Base-by-base conservation (phyloP, 2,113 vertebrate genomes). In the Orientallactaga bullata region DNA sequence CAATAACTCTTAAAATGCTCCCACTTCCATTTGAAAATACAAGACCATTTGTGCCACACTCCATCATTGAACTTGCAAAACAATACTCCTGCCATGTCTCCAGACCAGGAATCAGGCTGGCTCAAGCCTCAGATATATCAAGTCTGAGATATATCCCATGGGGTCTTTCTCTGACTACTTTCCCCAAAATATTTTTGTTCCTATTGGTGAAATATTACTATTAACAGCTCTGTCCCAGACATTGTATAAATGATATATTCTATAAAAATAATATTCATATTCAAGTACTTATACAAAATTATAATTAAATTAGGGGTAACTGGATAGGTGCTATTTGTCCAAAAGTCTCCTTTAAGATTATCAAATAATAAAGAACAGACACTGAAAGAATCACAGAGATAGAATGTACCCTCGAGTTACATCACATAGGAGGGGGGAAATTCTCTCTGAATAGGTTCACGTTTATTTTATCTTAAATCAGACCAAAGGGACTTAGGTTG, bases 401-500 rank as follows among this genome's bases (percentile, higher is more conserved):
- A 91, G 80, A 83, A 91, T 30, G n/a, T 47, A 88, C 96, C 3
- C 7, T 72, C 28, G 28, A 94, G 61, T 93, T 90, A 94, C 11
- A 96, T 83, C 69, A 95, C 66, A 91, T n/a, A 87, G 78, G 28
- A 88, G 42, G 58, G 5, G 51, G 32, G 55, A 93, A 95, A 90
- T 30, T 68, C 80, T 95, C 37, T 76, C 65, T 89, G 63, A 88
- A 93, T 85, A 5, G 96, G 95, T 90, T 86, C 84, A 16, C 82
- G 80, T 95, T 96, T 96, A 55, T 97, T 97, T 98, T 96, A 95
- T 95, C 88, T 95, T 0, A 97, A 95, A 96, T 68, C 96, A 82
- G 71, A 96, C 90, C 96, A 89, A 86, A 88, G 92, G 83, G 89
- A 97, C 92, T 96, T 90, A 58, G 77, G 82, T 95, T 97, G 88